Conservation (phyloP, 1,140 invertebrate genomes). For the Ladona fulva region DNA sequence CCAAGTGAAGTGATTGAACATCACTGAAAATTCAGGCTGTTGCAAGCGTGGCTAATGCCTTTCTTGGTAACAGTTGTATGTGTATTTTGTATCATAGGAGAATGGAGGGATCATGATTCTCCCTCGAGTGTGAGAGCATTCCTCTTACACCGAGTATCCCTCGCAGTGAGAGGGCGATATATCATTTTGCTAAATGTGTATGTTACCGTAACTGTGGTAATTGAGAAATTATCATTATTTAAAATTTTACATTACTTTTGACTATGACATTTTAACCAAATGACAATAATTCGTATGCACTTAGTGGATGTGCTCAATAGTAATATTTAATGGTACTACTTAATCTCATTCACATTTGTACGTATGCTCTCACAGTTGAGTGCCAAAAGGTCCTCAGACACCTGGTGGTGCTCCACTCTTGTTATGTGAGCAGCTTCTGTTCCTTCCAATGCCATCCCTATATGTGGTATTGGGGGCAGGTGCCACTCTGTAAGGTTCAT, state of each 20-base stretch:
- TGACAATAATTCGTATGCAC: not conserved
- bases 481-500: no score
- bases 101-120: not conserved
- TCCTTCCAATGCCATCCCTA: no score
- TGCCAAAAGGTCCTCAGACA: no score
- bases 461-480: no score
- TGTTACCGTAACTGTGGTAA: not conserved
- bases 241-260: not conserved
- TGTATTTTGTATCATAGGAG: not conserved
- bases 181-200: constrained; percentile 5
- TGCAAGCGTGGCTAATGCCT: not conserved
- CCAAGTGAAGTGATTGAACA: not conserved
- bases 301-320: constrained; percentile 1
- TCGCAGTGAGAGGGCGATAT: not conserved
- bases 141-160: no score
- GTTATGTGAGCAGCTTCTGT: no score
- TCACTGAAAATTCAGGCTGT: not conserved
- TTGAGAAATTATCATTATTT: not conserved
- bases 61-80: not conserved
- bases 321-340: not conserved
- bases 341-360: no score
- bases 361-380: no score
- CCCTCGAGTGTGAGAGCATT: no score
- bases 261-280: not conserved
- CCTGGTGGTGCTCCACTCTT: no score